Evolutionary conservation across 2,113 vertebrate genomes (phyloP), one percentile per base, ranked within the genome.

Genomic region (Cyprinodon variegatus): DNA sequence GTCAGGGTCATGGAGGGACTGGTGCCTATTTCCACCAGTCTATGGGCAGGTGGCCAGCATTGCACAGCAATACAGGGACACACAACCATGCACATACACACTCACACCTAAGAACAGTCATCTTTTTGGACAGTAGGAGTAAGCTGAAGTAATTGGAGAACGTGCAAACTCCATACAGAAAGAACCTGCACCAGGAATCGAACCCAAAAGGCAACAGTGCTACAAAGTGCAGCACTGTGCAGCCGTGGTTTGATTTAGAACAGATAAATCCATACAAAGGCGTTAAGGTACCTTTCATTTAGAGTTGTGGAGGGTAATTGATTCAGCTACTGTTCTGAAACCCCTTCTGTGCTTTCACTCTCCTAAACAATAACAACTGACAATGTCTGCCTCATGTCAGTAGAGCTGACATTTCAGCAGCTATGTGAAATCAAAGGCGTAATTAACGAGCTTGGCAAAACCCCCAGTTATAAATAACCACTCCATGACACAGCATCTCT

Each of bases 251-350:
- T 76, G 76, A 81, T 86, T 91, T 78, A 86, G 78, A 86, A 45
- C 70, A n/a, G 77, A 87, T 86, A 79, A 82, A 77, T 81, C 78
- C 80, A 39, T 81, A 75, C 62, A 65, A 82, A 36, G 41, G 82
- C 83, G 84, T 73, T 82, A 68, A 74, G 87, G 85, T 83, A 85
- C 87, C 76, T 85, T 89, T 82, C 78, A 68, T 77, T 73, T 62
- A 37, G 53, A 46, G 70, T 82, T 76, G 68, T 62, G 48, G 76
- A 82, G 72, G 71, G 81, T 89, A 83, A 91, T 92, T 87, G 78
- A 86, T 87, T 83, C 74, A 77, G 88, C 73, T 36, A 4, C 69
- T 43, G 77, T 81, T 82, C 74, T 72, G 72, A 70, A 66, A 66
- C 70, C 68, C 72, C 37, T 70, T 83, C 61, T 79, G 75, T 70